These are phyloP conservation scores for Gymnobelideus leadbeateri DNA, from an alignment of 2,113 vertebrate species.

Conservation along the genomic window DNA sequence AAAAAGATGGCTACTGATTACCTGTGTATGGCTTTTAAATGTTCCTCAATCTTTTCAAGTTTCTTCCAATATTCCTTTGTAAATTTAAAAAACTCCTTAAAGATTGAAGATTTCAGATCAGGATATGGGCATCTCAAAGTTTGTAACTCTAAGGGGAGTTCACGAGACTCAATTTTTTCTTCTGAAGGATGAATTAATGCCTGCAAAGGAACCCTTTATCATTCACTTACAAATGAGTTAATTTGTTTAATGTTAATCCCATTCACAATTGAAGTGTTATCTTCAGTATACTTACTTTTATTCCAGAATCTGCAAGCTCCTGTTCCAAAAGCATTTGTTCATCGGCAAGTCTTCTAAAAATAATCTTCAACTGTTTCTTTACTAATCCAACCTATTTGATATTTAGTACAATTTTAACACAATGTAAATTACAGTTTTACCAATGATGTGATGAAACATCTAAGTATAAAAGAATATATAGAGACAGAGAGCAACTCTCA, in stretches of 20 bases:
- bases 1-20: constrained; percentile 63
- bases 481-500: constrained; percentile 11
- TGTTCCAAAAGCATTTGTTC: constrained; percentile 86
- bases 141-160: constrained; percentile 87
- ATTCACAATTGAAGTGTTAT: constrained; percentile 38
- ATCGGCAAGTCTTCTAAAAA: constrained; percentile 84
- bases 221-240: constrained; percentile 49
- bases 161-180: constrained; percentile 75
- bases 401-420: constrained; percentile 44
- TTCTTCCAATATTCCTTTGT: constrained; percentile 85
- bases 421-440: constrained; percentile 51
- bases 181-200: constrained; percentile 62
- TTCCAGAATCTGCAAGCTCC: constrained; percentile 81
- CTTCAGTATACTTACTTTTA: constrained; percentile 83
- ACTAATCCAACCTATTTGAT: constrained; percentile 87
- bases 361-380: constrained; percentile 88
- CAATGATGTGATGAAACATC: neutral
- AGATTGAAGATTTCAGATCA: constrained; percentile 87
- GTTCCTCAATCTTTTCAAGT: constrained; percentile 83
- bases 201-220: constrained; percentile 68
- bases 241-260: constrained; percentile 14
- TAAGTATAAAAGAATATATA: constrained; percentile 26
- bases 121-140: constrained; percentile 89
- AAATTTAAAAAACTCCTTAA: constrained; percentile 87
- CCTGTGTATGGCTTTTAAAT: constrained; percentile 86